Evolutionary conservation across 2,888 invertebrate genomes (phyloP).

Genomic region (Trachelus troglodyta): DNA sequence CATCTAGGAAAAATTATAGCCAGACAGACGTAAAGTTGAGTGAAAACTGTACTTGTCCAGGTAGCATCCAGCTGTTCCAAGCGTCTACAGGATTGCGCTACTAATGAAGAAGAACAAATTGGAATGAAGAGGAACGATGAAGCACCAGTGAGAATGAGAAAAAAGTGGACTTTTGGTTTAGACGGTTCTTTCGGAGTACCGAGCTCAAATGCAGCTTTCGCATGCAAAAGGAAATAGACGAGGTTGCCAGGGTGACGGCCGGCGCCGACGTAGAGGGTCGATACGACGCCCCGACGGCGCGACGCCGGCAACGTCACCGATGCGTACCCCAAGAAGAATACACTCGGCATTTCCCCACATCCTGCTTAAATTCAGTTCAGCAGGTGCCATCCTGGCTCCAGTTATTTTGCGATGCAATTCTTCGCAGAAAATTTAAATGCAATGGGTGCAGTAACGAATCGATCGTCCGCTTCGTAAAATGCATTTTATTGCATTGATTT

Average conservation of each 20-base stretch:
- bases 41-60: background rate
- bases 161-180: background rate
- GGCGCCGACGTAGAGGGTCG: constrained; percentile 48
- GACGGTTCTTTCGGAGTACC: background rate
- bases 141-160: background rate
- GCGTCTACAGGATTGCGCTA: background rate
- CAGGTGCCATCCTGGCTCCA: background rate
- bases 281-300: constrained; percentile 32
- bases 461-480: background rate
- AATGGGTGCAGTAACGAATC: background rate
- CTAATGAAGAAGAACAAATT: background rate
- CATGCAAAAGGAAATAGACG: constrained; percentile 37
- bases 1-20: background rate
- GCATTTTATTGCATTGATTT: background rate
- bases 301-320: constrained; percentile 1
- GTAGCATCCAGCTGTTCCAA: background rate
- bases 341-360: background rate
- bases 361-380: background rate
- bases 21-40: background rate
- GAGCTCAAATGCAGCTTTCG: constrained; percentile 5
- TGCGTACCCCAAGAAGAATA: background rate
- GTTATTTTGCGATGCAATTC: background rate
- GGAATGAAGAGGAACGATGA: background rate
- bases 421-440: background rate
- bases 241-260: constrained; percentile 60